These are phyloP conservation scores for Indicator indicator DNA, from an alignment of 2,113 vertebrate genomes.

Conservation along the genomic window DNA sequence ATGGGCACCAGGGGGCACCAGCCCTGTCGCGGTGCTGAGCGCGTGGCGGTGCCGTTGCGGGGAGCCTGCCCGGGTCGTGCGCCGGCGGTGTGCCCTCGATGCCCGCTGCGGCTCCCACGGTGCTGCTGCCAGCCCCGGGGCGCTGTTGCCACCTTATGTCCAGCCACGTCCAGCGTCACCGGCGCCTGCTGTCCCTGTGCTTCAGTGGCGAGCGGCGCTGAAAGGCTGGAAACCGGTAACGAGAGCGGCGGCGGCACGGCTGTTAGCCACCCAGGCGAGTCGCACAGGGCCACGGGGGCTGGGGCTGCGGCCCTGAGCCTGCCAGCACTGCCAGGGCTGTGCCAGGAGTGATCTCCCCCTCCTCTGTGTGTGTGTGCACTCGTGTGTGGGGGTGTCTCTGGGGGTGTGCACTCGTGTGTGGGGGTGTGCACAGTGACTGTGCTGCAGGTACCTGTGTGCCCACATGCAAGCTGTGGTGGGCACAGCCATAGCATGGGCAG, in stretches of 20 bases:
- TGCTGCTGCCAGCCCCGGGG: neutral
- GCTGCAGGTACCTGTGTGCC: neutral
- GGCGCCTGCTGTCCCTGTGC: neutral
- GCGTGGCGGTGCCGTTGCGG: neutral
- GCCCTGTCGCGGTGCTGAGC: neutral
- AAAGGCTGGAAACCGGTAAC: constrained; percentile 4
- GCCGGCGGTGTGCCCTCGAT: rapidly evolving
- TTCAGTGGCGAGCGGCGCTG: neutral
- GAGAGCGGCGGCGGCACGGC: neutral
- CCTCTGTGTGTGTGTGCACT: too few species aligned
- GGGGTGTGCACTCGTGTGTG: neutral
- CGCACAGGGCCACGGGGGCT: rapidly evolving
- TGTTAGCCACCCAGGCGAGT: rapidly evolving
- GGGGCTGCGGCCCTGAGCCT: neutral
- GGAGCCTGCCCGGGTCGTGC: neutral
- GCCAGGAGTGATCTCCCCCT: neutral
- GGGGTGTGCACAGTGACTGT: neutral
- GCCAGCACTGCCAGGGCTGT: neutral
- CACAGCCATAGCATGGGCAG: neutral
- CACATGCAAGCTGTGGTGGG: rapidly evolving
- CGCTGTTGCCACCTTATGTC: neutral
- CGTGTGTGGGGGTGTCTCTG: too few species aligned
- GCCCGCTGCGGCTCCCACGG: neutral
- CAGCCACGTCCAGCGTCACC: neutral
- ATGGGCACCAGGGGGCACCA: neutral